Conservation (phyloP, 1,140 invertebrate species). For the Drosophila parabipectinata region DNA sequence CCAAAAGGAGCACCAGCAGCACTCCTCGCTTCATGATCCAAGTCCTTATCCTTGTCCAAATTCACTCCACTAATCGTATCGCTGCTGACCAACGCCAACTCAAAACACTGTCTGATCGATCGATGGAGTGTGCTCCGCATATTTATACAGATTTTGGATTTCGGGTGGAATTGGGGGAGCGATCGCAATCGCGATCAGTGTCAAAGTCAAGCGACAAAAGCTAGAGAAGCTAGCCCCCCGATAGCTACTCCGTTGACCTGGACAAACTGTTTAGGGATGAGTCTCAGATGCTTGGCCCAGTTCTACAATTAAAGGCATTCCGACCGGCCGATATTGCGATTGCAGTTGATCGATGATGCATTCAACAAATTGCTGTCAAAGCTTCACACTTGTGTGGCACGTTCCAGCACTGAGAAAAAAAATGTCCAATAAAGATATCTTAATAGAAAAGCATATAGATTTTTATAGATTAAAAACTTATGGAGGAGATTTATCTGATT, state of each 20-base stretch:
- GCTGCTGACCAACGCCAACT: conserved; percentile 33
- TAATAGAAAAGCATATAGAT: too few species aligned
- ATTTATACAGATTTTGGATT: conserved; percentile 60
- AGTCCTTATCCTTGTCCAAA: conserved; percentile 1
- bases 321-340: conserved; percentile 18
- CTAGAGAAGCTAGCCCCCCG: conserved; percentile 3
- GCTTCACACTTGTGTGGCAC: conserved; percentile 65
- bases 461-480: too few species aligned
- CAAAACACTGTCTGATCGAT: conserved; percentile 58
- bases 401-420: conserved; percentile 37
- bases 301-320: conserved; percentile 77
- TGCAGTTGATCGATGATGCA: conserved; percentile 61
- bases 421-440: neutral
- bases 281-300: conserved; percentile 72
- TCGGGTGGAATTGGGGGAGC: conserved; percentile 48
- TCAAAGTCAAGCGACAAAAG: conserved; percentile 57
- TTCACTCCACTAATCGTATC: conserved; percentile 13
- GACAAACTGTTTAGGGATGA: conserved; percentile 75
- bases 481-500: too few species aligned
- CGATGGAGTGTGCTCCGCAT: conserved; percentile 56
- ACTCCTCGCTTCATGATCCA: conserved; percentile 35
- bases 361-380: conserved; percentile 63
- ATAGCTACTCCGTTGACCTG: conserved; percentile 29
- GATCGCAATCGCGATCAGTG: conserved; percentile 63
- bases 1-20: conserved; percentile 58